A percentile compares a stretch with the other conserved stretches of the same genome.
Conservation (phyloP, 2,797 vertebrate genomes). For the Lepilemur septentrionalis region DNA sequence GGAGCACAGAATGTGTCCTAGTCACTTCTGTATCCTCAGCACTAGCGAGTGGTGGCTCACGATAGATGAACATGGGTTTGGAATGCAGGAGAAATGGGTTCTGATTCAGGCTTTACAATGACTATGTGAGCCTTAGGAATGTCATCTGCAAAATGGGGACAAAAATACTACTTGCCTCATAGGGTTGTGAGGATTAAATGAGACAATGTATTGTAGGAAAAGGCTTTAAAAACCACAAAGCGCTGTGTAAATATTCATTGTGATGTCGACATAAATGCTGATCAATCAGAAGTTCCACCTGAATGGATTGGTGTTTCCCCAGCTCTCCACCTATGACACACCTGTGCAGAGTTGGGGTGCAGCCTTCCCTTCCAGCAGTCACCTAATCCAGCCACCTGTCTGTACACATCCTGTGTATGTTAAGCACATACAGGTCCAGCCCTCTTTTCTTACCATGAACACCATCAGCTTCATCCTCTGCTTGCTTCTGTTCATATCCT, state of each 20-base stretch:
- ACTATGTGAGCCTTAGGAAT: background rate
- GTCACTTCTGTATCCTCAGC: background rate
- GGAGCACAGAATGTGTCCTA: background rate
- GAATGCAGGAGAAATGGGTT: background rate
- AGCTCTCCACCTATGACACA: background rate
- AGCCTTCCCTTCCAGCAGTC: background rate
- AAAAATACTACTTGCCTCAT: background rate
- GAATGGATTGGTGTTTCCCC: background rate
- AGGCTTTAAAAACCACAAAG: slow-evolving; percentile 37
- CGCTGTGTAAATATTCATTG: background rate
- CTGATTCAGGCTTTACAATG: background rate
- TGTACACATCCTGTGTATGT: background rate
- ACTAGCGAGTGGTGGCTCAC: background rate
- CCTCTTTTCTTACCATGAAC: background rate
- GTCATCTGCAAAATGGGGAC: slow-evolving; percentile 1
- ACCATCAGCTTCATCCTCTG: background rate
- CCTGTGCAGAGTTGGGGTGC: background rate
- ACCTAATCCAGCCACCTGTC: background rate
- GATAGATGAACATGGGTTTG: background rate
- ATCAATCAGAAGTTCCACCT: slow-evolving; percentile 22
- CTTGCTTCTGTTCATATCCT: background rate
- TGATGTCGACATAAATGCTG: background rate
- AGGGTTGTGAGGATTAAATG: background rate
- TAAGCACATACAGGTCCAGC: background rate
- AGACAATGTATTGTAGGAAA: background rate